Evolutionary conservation across 2,797 vertebrate genomes (phyloP).

Genomic region (Pseudochaenichthys georgianus): DNA sequence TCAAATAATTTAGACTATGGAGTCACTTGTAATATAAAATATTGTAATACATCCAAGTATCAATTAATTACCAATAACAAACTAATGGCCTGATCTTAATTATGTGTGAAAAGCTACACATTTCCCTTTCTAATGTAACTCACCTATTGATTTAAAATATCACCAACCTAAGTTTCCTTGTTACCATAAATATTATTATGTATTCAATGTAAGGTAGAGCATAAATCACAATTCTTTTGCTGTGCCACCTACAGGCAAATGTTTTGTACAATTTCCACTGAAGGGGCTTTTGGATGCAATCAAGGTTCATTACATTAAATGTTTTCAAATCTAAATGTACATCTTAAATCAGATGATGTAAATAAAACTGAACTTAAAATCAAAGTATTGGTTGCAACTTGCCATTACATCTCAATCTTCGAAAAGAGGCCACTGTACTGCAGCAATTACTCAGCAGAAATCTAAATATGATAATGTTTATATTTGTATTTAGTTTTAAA

Average conservation of each 20-base stretch:
- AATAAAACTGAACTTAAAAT: neutral
- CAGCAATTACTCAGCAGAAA: neutral
- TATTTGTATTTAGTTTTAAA: slow-evolving; percentile 17
- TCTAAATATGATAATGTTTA: slow-evolving; percentile 15
- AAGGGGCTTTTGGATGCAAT: neutral
- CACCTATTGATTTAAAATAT: neutral
- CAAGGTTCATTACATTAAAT: neutral
- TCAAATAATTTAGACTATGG: neutral
- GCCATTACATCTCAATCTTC: neutral
- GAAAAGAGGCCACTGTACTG: neutral
- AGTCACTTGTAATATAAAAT: neutral
- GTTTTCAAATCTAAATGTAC: neutral
- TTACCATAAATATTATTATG: neutral
- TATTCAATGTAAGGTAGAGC: neutral
- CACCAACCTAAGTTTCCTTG: neutral
- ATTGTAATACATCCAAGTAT: neutral
- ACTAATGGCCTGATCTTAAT: neutral
- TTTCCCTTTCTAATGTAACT: neutral
- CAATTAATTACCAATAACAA: neutral
- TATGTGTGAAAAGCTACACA: neutral
- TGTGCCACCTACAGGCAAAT: neutral
- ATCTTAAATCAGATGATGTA: neutral
- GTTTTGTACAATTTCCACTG: neutral
- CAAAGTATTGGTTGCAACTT: neutral
- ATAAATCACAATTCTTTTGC: neutral